Conservation (phyloP, 2,797 vertebrate species). For the Remorina albescens region DNA sequence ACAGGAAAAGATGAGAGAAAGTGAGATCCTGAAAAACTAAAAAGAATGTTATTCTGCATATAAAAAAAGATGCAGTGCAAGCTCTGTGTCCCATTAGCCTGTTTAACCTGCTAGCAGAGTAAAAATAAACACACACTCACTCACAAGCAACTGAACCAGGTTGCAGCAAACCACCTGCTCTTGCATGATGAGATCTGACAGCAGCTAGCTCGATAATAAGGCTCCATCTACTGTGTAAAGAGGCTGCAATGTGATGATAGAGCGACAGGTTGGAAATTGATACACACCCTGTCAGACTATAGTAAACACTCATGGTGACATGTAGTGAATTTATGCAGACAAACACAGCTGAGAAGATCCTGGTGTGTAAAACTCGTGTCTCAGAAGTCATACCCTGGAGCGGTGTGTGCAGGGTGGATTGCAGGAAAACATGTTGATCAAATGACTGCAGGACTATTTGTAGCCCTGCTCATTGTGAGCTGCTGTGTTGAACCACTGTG, state of each 20-base stretch:
- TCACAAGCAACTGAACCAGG: slow-evolving; percentile 33
- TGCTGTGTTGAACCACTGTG: slow-evolving; percentile 46
- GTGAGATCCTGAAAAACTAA: slow-evolving; percentile 3
- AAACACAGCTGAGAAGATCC: slow-evolving; percentile 15
- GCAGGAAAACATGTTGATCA: slow-evolving; percentile 57
- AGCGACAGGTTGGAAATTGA: slow-evolving; percentile 51
- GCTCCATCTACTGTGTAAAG: slow-evolving; percentile 56
- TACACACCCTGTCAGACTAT: slow-evolving; percentile 20
- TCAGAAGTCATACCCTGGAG: slow-evolving; percentile 37
- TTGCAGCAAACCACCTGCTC: slow-evolving; percentile 50
- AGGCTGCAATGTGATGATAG: slow-evolving; percentile 34
- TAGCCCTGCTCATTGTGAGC: slow-evolving; percentile 27
- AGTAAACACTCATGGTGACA: slow-evolving; percentile 39
- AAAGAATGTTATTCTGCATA: background rate
- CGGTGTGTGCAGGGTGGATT: slow-evolving; percentile 7
- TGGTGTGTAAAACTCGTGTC: slow-evolving; percentile 1
- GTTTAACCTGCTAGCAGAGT: slow-evolving; percentile 22
- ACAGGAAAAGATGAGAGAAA: slow-evolving; percentile 14
- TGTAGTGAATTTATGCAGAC: slow-evolving; percentile 15
- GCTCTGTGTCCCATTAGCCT: slow-evolving; percentile 11
- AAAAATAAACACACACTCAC: slow-evolving; percentile 38
- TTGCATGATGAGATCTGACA: slow-evolving; percentile 63
- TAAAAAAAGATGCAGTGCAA: slow-evolving; percentile 26
- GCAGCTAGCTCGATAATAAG: slow-evolving; percentile 49
- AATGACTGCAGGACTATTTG: slow-evolving; percentile 30